phyloP scores from a whole-genome alignment of 2,113 vertebrate species.

The Pavo muticus region DNA sequence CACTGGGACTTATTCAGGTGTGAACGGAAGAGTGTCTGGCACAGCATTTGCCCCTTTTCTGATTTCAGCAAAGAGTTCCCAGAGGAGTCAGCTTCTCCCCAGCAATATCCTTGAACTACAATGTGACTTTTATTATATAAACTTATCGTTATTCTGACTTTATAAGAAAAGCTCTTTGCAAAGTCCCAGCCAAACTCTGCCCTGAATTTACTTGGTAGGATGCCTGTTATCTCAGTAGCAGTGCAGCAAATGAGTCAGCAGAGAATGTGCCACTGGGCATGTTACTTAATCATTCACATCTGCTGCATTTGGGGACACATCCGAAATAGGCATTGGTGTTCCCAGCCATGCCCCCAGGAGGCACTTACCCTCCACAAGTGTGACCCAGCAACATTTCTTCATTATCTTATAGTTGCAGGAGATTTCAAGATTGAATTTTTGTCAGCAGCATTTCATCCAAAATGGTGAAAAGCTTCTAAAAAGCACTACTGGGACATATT shows the following conservation, averaged over 20 bases:
- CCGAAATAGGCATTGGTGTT: background rate
- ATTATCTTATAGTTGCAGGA: constrained; percentile 37
- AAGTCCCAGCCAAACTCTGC: background rate
- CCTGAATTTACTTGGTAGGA: background rate
- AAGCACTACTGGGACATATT: constrained; percentile 55
- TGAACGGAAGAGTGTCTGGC: rapidly evolving
- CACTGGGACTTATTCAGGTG: background rate
- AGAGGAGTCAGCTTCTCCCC: background rate
- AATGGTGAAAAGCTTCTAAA: constrained; percentile 59
- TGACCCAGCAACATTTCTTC: constrained; percentile 59
- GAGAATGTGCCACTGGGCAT: background rate
- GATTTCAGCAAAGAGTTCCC: background rate
- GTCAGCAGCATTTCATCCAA: constrained; percentile 61
- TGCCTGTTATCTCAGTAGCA: background rate
- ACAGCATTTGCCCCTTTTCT: background rate
- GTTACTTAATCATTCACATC: constrained; percentile 17
- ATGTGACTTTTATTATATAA: background rate
- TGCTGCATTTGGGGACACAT: background rate
- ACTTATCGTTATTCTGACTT: background rate
- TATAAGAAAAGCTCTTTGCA: background rate
- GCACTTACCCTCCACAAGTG: background rate
- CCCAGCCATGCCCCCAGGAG: constrained; percentile 9
- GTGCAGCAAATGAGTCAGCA: constrained; percentile 33
- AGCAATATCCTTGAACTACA: background rate
- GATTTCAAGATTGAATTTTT: constrained; percentile 43